Conservation (phyloP, 2,797 vertebrate genomes). For the Chromis chromis region DNA sequence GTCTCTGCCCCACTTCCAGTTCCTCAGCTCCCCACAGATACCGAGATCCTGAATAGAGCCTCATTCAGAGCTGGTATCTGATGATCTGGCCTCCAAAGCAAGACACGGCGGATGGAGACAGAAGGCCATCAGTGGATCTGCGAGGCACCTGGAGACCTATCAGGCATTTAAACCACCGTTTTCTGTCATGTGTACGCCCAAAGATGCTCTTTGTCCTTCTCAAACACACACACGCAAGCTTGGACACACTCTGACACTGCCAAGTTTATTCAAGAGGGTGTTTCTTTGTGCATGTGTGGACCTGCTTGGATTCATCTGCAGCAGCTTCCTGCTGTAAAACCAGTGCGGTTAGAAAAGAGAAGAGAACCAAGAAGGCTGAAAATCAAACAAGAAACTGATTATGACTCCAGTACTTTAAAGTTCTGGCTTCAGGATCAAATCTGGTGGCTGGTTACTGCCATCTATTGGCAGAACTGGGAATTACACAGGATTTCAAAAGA, state of each 20-base stretch:
- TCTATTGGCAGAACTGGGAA: conserved; percentile 55
- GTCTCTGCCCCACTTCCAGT: conserved; percentile 67
- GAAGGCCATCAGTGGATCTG: conserved; percentile 35
- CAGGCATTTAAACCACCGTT: conserved; percentile 13
- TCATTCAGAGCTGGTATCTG: conserved; percentile 63
- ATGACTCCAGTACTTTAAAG: conserved; percentile 11
- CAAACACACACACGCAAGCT: conserved; percentile 32
- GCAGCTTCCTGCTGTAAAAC: conserved; percentile 15
- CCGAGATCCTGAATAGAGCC: conserved; percentile 57
- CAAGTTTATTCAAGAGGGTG: conserved; percentile 31
- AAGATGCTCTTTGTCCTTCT: conserved; percentile 4
- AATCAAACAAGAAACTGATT: background rate
- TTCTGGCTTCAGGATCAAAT: background rate
- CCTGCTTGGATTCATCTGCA: conserved; percentile 30
- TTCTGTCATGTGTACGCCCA: conserved; percentile 16
- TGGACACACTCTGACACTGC: conserved; percentile 24
- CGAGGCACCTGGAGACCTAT: conserved; percentile 40
- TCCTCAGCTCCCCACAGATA: conserved; percentile 62
- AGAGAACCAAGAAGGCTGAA: background rate
- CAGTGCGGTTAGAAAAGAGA: background rate
- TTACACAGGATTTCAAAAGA: conserved; percentile 24
- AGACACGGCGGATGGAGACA: conserved; percentile 22
- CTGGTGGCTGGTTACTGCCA: conserved; percentile 60
- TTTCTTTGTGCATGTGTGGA: conserved; percentile 21
- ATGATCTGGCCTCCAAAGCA: conserved; percentile 48